A percentile compares a stretch with the other conserved stretches of the same genome.
phyloP scores from a whole-genome alignment of 2,797 vertebrate genomes.

The Ambastaia sidthimunki region DNA sequence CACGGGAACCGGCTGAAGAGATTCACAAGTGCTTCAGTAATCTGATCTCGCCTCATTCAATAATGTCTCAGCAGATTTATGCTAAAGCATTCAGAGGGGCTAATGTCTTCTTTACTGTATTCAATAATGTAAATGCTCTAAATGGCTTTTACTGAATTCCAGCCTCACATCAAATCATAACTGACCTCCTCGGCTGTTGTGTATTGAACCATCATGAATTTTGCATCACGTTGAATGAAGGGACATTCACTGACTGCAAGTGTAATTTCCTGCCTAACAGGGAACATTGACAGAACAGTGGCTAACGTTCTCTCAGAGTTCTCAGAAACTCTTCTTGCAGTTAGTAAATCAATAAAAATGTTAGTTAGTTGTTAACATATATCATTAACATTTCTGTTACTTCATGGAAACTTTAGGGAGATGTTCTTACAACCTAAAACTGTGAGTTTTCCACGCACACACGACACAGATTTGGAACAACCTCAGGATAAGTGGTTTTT shows the following conservation, averaged over 20 bases:
- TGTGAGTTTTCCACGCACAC: too few relatives aligned
- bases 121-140: constrained; percentile 65
- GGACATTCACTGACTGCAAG: constrained; percentile 66
- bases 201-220: constrained; percentile 56
- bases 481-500: too few relatives aligned
- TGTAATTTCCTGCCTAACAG: constrained; percentile 56
- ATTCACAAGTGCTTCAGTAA: constrained; percentile 71
- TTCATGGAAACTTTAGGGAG: too few relatives aligned
- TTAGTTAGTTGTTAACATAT: too few relatives aligned
- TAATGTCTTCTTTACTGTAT: constrained; percentile 53
- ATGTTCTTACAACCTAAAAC: too few relatives aligned
- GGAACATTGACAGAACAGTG: constrained; percentile 61
- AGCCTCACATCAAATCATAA: constrained; percentile 70
- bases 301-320: too few relatives aligned
- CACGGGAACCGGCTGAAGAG: constrained; percentile 67
- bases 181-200: constrained; percentile 52
- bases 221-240: constrained; percentile 59
- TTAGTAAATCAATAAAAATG: too few relatives aligned
- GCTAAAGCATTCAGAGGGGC: constrained; percentile 43
- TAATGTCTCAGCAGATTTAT: constrained; percentile 47
- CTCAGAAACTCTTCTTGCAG: too few relatives aligned
- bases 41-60: constrained; percentile 61
- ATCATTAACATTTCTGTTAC: too few relatives aligned
- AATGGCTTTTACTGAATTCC: constrained; percentile 42
- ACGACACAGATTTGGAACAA: too few relatives aligned